A percentile compares a stretch with the other conserved stretches of the same genome.
phyloP scores from a whole-genome alignment of 2,113 vertebrate genomes.

The Gymnorhina tibicen region DNA sequence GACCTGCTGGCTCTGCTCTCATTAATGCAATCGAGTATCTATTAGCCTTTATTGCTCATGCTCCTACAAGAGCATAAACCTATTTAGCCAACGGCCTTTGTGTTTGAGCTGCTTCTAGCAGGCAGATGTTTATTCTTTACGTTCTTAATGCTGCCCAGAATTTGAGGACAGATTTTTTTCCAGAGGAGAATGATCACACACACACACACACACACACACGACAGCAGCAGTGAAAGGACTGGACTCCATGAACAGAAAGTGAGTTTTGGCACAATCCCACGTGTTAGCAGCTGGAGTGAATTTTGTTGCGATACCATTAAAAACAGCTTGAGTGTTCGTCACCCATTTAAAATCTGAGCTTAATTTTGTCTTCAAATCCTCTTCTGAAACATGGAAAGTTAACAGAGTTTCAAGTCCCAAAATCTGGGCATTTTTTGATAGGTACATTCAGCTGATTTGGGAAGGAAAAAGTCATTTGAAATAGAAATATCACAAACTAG shows the following conservation, averaged over 20 bases:
- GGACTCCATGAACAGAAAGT: conserved; percentile 4
- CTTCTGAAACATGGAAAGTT: not conserved
- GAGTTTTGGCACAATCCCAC: conserved; percentile 8
- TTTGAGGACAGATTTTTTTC: not conserved
- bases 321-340: conserved; percentile 11
- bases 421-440: not conserved
- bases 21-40: conserved; percentile 39
- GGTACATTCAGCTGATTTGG: not conserved
- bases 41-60: conserved; percentile 25
- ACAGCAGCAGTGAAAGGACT: not conserved
- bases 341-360: not conserved
- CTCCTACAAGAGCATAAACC: not conserved
- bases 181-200: not conserved
- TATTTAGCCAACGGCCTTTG: not conserved
- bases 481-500: not conserved
- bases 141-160: not conserved
- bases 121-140: not conserved
- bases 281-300: not conserved
- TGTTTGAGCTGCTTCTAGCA: not conserved
- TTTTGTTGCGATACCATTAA: not conserved
- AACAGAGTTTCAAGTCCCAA: not conserved
- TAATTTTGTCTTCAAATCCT: not conserved
- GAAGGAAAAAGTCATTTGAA: not conserved
- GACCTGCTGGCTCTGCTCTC: conserved; percentile 50
- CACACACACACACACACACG: not conserved